Evolutionary conservation across 1,140 invertebrate genomes (phyloP), one percentile per base, ranked within the genome.

Genomic region (Formica selysi): DNA sequence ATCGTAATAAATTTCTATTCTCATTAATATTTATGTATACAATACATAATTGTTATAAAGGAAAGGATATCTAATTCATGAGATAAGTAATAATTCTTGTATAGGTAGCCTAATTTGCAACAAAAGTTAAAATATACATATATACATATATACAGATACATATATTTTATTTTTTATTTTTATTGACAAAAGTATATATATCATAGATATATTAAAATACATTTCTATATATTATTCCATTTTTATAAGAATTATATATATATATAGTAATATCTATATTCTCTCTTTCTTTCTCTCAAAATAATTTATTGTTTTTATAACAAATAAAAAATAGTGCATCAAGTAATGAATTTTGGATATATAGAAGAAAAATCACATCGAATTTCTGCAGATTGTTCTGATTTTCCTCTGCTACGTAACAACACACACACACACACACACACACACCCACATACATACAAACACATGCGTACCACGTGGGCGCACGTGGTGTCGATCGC

Each of bases 1-100:
- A 19, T 67, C 22, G 41, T 51, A 64, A 80, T 70, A 57, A 80
- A 70, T 57, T 32, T 68, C 38, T 68, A 19, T 48, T 38, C 22
- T 41, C 51, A 44, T 61, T 83, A 83, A 83, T 74, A 32, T 41
- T 13, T 36, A 32, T 32, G 29, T 44, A 44, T 8, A 44, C 2
- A 29, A 62, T 29, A 44, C 41, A 44, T 10, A 29, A 62, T 29
- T 61, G 22, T 61, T 74, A 22, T 6, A 13, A 36, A 57, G 19
- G 59, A 81, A 57, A 2, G 3, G 38, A 68, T 44, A 13, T 6
- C 36, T 8, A 26, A 16, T 10, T 41, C 22, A 16, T 38, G 61
- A 65, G 11, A 78, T 54, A 32, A 29, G 29, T 3, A 54, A 51
- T 0, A 11, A 73, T 36, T 13, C 1, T 48, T 48, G 44, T 48